phyloP scores from a whole-genome alignment of 2,797 vertebrate species.

The Sitta carolinensis region DNA sequence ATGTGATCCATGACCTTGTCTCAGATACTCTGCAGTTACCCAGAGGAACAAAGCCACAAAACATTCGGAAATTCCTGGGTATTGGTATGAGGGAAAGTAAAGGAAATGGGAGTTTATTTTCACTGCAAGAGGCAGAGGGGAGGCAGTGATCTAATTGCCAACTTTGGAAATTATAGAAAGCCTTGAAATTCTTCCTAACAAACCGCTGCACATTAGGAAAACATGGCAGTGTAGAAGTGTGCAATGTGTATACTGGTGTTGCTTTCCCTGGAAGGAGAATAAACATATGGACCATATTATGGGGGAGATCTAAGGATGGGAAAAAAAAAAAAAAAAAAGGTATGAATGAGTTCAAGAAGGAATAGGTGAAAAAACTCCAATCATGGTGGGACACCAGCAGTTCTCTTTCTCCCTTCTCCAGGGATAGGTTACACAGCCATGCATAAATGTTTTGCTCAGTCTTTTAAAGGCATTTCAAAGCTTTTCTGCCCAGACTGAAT shows the following conservation, averaged over 20 bases:
- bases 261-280: background rate
- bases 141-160: constrained; percentile 26
- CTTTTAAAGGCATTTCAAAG: constrained; percentile 43
- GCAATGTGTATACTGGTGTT: background rate
- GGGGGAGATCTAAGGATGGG: background rate
- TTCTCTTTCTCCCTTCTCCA: background rate
- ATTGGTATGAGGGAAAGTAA: background rate
- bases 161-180: constrained; percentile 30
- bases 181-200: constrained; percentile 24
- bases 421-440: background rate
- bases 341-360: background rate
- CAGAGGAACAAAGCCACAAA: background rate
- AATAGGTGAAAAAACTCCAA: background rate
- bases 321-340: background rate
- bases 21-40: background rate
- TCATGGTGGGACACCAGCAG: background rate
- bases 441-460: constrained; percentile 23
- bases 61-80: background rate
- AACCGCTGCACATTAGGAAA: background rate
- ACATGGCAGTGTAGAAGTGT: background rate
- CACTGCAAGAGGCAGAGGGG: background rate
- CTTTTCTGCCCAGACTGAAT: constrained; percentile 20
- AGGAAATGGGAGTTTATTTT: constrained; percentile 61
- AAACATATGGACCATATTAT: constrained; percentile 33
- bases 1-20: background rate